phyloP scores from a whole-genome alignment of 30 jellyfish, hydroid and myxozoan genomes.

The Clytia hemisphaerica region DNA sequence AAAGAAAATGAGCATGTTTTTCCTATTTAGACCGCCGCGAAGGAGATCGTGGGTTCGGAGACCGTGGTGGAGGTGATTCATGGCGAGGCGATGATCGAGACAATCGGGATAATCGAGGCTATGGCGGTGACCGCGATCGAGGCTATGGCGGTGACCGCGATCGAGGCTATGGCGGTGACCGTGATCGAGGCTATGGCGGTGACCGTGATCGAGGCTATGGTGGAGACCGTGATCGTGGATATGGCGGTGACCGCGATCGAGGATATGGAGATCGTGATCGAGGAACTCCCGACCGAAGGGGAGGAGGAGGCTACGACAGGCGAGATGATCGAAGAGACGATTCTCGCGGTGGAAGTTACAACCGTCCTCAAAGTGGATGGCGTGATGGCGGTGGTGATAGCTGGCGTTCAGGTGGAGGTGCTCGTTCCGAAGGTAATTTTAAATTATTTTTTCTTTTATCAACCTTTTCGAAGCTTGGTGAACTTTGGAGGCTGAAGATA shows the following conservation, averaged over 20 bases:
- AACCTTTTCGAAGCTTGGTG: background rate
- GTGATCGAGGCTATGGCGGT: slow-evolving; percentile 4
- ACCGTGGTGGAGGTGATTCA: slow-evolving; percentile 8
- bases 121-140: slow-evolving; percentile 28
- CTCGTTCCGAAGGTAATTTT: slow-evolving; percentile 31
- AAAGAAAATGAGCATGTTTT: too few species aligned
- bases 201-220: slow-evolving; percentile 35
- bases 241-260: slow-evolving; percentile 57
- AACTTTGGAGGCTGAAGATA: background rate
- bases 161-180: slow-evolving; percentile 2
- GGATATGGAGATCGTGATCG: slow-evolving; percentile 64
- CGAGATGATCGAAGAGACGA: slow-evolving; percentile 50
- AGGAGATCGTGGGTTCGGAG: slow-evolving; percentile 36
- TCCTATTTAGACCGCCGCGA: too few species aligned
- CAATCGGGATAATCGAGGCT: slow-evolving; percentile 28
- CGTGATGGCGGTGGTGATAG: slow-evolving; percentile 35
- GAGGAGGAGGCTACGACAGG: slow-evolving; percentile 53
- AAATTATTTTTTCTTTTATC: background rate
- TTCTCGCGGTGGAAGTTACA: background rate
- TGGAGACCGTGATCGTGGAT: slow-evolving; percentile 47
- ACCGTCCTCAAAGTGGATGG: slow-evolving; percentile 1
- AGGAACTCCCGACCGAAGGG: slow-evolving; percentile 20
- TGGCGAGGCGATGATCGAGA: slow-evolving; percentile 13
- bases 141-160: slow-evolving; percentile 25
- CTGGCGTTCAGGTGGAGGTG: slow-evolving; percentile 38